Base-by-base conservation (phyloP, 1,140 invertebrate species). In the Lordiphosa clarofinis region DNA sequence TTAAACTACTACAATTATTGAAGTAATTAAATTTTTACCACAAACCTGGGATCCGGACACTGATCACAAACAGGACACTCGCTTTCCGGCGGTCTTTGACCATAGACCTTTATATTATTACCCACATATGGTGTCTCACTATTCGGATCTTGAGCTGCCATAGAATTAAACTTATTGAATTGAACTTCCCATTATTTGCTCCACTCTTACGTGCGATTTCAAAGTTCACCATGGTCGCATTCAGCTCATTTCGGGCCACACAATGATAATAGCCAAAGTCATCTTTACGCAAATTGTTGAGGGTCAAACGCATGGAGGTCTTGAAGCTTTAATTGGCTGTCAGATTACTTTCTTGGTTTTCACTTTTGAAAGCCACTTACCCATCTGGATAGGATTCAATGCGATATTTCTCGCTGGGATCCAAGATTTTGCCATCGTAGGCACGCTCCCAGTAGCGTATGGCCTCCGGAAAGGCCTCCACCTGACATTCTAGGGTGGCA, bases 381-480 rank as follows among this genome's bases (percentile, higher is more conserved):
- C 61, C 88, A 15, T 82, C 89, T 9, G 90, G 93, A 59, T 92
- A 91, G 54, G 92, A 91, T 47, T 93, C 92, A 8, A 93, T 93
- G 56, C 91, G 90, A 86, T 94, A 94, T 75, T 95, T 94, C 2
- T 93, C 91, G 40, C 91, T 90, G 11, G 91, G 91, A 84, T 94
- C 92, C 1, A 96, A 78, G 5, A 96, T 92, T 46, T 93, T 91
- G n/a, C 94, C 94, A 58, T 96, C 94, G 4, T 91, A 90, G 8
- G 79, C 90, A 31, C 92, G 91, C 79, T 96, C 94, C 97, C 97
- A 98, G 73, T 95, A 95, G 48, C 93, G 92, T 1, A 96, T 91
- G 0, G 95, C 93, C 70, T 95, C 94, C 0, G 97, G 97, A 87
- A 93, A 97, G 0, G 96, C 96, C 89, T 98, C 96, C 0, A 92